phyloP scores from a whole-genome alignment of 30 jellyfish, hydroid and myxozoan genomes.

The Sanderia malayensis region DNA sequence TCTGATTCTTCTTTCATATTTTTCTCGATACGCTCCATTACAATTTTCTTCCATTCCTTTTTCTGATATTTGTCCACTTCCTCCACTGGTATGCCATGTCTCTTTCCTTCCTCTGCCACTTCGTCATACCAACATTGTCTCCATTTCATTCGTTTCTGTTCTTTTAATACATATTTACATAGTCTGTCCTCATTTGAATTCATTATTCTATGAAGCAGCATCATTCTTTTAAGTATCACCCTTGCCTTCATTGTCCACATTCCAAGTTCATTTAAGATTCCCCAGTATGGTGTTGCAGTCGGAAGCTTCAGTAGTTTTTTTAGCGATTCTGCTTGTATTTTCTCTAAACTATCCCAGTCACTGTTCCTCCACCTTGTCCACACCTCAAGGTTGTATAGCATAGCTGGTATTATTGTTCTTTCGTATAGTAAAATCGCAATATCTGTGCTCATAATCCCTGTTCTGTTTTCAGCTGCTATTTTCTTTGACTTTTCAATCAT shows the following conservation, averaged over 20 bases:
- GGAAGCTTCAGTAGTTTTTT: slow-evolving; percentile 7
- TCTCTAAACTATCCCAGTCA: slow-evolving; percentile 6
- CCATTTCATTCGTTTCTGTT: background rate
- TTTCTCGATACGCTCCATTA: background rate
- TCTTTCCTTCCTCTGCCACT: background rate
- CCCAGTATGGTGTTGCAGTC: slow-evolving; percentile 9
- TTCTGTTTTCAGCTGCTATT: background rate
- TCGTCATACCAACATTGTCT: slow-evolving; percentile 1
- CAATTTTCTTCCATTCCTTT: slow-evolving; percentile 13
- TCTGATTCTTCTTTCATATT: too few relatives aligned
- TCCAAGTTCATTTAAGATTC: slow-evolving; percentile 11
- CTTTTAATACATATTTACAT: slow-evolving; percentile 1
- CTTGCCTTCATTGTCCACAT: background rate
- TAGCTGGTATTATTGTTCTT: slow-evolving; percentile 18
- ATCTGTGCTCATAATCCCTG: slow-evolving; percentile 20
- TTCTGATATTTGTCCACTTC: too few relatives aligned
- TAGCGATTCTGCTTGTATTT: slow-evolving; percentile 24
- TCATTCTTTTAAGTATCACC: background rate
- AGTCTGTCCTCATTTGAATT: slow-evolving; percentile 18
- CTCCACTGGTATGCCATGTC: background rate
- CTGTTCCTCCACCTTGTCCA: background rate
- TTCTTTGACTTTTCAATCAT: slow-evolving; percentile 12
- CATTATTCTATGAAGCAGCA: too few relatives aligned
- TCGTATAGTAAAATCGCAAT: background rate
- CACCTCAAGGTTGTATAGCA: slow-evolving; percentile 8